Percentiles rank a stretch among this genome's conserved stretches.
These are phyloP conservation scores for Phalangium opilio DNA, from an alignment of 2,888 invertebrate genomes.

Conservation along the genomic window DNA sequence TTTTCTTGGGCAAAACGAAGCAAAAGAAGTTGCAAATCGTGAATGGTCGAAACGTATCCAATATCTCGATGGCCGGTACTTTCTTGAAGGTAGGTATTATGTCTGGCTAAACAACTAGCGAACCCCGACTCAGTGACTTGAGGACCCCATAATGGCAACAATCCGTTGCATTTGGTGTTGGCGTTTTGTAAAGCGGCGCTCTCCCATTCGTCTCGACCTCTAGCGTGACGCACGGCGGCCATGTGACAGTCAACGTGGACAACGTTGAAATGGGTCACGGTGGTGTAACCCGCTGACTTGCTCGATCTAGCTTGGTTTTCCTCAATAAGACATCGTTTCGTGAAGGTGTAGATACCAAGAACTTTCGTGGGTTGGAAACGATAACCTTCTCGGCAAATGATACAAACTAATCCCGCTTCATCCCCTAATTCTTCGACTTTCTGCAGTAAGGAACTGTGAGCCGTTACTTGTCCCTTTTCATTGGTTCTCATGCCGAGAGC, in stretches of 20 bases:
- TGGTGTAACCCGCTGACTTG: slow-evolving; percentile 75
- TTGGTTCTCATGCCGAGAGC: slow-evolving; percentile 88
- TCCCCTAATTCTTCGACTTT: slow-evolving; percentile 90
- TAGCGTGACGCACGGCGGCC: slow-evolving; percentile 64
- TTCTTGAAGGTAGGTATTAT: slow-evolving; percentile 36
- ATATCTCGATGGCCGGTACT: slow-evolving; percentile 34
- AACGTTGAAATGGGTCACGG: slow-evolving; percentile 95
- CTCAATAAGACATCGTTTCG: slow-evolving; percentile 83
- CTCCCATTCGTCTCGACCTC: slow-evolving; percentile 88
- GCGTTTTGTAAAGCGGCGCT: slow-evolving; percentile 95
- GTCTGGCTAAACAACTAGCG: slow-evolving; percentile 76
- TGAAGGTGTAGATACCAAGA: slow-evolving; percentile 90
- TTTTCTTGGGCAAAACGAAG: slow-evolving; percentile 81
- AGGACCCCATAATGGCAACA: slow-evolving; percentile 92
- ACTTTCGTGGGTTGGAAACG: slow-evolving; percentile 86
- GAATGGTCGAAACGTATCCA: slow-evolving; percentile 48
- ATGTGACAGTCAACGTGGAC: slow-evolving; percentile 97
- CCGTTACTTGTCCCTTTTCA: slow-evolving; percentile 87
- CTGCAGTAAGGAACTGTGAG: slow-evolving; percentile 65
- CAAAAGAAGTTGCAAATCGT: slow-evolving; percentile 79
- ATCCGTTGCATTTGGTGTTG: slow-evolving; percentile 90
- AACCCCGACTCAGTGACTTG: slow-evolving; percentile 82
- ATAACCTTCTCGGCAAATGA: slow-evolving; percentile 95
- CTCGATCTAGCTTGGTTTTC: slow-evolving; percentile 77
- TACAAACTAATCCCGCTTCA: slow-evolving; percentile 88